A percentile compares a stretch with the other conserved stretches of the same genome.
Evolutionary conservation across 2,888 invertebrate genomes (phyloP).

Genomic region (Amblyteles armatorius): DNA sequence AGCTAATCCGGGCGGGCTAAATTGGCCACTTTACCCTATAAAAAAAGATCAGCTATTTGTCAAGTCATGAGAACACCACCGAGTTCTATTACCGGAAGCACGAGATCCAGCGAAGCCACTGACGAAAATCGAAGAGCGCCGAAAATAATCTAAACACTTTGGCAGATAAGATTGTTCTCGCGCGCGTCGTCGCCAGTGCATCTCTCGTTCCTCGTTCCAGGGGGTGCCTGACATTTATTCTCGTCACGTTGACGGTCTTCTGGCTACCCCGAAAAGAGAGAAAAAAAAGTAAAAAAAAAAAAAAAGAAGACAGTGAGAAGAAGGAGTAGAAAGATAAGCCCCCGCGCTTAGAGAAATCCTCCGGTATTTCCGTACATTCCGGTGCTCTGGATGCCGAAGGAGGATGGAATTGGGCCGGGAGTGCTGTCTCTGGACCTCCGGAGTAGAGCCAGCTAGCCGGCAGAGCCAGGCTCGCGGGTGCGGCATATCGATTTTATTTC

Average conservation of each 20-base stretch:
- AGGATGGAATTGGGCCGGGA: constrained; percentile 60
- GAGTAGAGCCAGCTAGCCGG: constrained; percentile 41
- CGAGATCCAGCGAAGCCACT: neutral
- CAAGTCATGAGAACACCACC: neutral
- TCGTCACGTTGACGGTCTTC: constrained; percentile 78
- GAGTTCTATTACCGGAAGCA: neutral
- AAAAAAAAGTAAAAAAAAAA: constrained; percentile 30
- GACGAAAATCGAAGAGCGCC: neutral
- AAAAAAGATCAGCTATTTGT: neutral
- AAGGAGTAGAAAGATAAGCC: constrained; percentile 56
- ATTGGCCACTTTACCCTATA: too few relatives aligned
- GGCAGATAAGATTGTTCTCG: constrained; percentile 51
- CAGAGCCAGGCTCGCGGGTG: constrained; percentile 72
- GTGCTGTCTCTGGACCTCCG: constrained; percentile 53
- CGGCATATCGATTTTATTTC: constrained; percentile 83
- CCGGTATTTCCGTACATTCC: constrained; percentile 80
- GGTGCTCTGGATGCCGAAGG: constrained; percentile 73
- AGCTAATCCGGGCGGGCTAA: neutral
- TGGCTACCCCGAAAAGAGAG: constrained; percentile 53
- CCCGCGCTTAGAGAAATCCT: constrained; percentile 77
- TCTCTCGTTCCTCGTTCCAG: constrained; percentile 71
- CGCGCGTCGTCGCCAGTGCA: constrained; percentile 45
- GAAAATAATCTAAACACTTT: constrained; percentile 56
- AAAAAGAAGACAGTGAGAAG: constrained; percentile 39
- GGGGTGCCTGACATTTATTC: constrained; percentile 81